These are phyloP conservation scores for Anthrax anthrax DNA, from an alignment of 2,888 invertebrate species.

Conservation along the genomic window DNA sequence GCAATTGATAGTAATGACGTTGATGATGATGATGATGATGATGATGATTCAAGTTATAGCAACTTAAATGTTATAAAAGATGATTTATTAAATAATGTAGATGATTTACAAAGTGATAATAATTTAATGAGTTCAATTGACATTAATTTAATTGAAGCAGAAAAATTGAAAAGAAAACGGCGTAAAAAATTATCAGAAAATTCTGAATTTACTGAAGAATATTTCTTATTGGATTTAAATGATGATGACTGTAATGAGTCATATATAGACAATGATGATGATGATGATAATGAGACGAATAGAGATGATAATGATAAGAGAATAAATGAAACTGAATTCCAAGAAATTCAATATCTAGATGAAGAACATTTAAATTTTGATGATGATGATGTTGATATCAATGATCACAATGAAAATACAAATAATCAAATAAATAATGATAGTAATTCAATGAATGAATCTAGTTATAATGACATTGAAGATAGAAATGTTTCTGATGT, in stretches of 20 bases:
- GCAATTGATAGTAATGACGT: background rate
- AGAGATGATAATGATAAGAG: too few relatives aligned
- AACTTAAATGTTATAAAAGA: background rate
- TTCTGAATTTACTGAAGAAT: background rate
- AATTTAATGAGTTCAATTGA: background rate
- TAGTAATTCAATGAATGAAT: background rate
- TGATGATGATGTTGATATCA: background rate
- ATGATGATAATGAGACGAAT: too few relatives aligned
- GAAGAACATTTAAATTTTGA: too few relatives aligned
- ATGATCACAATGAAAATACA: background rate
- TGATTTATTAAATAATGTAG: background rate
- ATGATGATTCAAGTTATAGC: too few relatives aligned
- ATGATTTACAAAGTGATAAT: background rate
- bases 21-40: background rate
- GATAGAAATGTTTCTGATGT: background rate
- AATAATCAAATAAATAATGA: background rate
- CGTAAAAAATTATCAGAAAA: background rate
- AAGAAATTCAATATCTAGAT: slow-evolving; percentile 10
- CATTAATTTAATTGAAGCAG: too few relatives aligned
- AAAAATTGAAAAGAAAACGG: background rate
- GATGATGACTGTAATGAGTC: too few relatives aligned
- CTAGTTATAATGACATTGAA: background rate
- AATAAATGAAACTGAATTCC: slow-evolving; percentile 3
- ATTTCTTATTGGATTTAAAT: too few relatives aligned
- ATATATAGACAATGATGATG: too few relatives aligned